Evolutionary conservation across 1,140 invertebrate genomes (phyloP), one percentile per base, ranked within the genome.

Genomic region (Pseudomyrmex concolor): DNA sequence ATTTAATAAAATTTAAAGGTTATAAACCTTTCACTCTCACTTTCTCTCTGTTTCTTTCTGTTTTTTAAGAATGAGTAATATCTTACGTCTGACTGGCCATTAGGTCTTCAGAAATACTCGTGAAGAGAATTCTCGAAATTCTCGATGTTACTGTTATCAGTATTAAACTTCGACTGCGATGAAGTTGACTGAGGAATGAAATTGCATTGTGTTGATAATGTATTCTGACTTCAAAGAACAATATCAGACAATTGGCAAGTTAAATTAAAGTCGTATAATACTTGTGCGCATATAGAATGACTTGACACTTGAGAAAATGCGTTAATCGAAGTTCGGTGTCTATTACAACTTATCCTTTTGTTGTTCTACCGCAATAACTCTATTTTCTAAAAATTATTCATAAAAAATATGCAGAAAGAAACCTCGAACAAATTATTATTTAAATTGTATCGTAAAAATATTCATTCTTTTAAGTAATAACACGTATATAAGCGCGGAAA

Each of bases 131-230:
- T 67, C 34, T 19, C 9, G 25, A 19, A 63, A 15, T 63, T 62
- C 22, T 51, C 45, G 22, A 50, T 50, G 72, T 74, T 45, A 63
- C 5, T 8, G 2, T 63, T 74, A 63, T 63, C 45, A 1, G 15
- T 63, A 45, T 8, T 25, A 63, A 74, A 74, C 19, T 74, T 74
- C 0, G 19, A 74, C 59, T 74, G 45, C 15, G 22, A 5, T 5
- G 5, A 7, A 63, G 34, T 2, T 62, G 7, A 10, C 2, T 4
- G 2, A 19, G 15, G 25, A 43, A 8, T 62, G 19, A 34, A 74
- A 74, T 63, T 4, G n/a, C 45, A 74, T 63, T 25, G 15, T 73
- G 55, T 34, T 34, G n/a, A n/a, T 74, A 73, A 73, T 73, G 13
- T 25, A 74, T 74, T 74, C 72, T 12, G 50, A 62, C 2, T 15